Percentiles rank a stretch among this genome's conserved stretches.
Conservation (phyloP, 2,797 vertebrate genomes). For the Syngnathus acus region DNA sequence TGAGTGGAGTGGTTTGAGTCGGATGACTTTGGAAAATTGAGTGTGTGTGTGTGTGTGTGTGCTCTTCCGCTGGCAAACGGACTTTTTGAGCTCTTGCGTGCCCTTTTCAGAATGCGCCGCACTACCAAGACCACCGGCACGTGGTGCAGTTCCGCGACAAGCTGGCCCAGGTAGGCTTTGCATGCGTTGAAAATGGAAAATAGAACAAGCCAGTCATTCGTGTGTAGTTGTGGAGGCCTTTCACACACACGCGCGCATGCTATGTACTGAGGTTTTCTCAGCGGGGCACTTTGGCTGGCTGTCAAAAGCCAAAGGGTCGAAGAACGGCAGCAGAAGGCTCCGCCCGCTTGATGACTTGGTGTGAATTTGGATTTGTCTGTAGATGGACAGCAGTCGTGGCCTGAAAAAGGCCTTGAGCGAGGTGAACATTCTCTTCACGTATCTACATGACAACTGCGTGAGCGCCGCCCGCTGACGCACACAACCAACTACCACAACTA, state of each 20-base stretch:
- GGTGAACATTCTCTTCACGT: constrained; percentile 52
- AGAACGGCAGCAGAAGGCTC: no score
- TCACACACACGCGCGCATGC: no score
- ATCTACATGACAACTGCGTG: constrained; percentile 53
- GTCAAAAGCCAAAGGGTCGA: no score
- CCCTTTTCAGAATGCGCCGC: constrained; percentile 45
- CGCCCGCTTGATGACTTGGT: no score
- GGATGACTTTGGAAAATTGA: no score
- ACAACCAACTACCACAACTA: constrained; percentile 6
- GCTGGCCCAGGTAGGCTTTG: constrained; percentile 32
- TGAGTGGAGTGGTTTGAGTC: constrained; percentile 7
- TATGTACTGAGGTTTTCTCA: no score
- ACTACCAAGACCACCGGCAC: constrained; percentile 42
- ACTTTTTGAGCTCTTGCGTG: background rate
- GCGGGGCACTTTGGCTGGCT: no score
- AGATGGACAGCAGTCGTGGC: constrained; percentile 37
- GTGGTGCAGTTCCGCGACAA: constrained; percentile 44
- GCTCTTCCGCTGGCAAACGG: no score
- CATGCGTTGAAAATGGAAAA: no score
- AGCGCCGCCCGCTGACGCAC: background rate
- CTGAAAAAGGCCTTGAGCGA: constrained; percentile 51
- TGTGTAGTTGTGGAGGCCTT: no score
- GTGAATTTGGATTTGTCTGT: background rate
- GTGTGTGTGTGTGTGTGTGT: no score
- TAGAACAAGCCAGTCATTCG: no score